Base-by-base conservation (phyloP, 2,797 vertebrate species). In the Novumbra hubbsi region DNA sequence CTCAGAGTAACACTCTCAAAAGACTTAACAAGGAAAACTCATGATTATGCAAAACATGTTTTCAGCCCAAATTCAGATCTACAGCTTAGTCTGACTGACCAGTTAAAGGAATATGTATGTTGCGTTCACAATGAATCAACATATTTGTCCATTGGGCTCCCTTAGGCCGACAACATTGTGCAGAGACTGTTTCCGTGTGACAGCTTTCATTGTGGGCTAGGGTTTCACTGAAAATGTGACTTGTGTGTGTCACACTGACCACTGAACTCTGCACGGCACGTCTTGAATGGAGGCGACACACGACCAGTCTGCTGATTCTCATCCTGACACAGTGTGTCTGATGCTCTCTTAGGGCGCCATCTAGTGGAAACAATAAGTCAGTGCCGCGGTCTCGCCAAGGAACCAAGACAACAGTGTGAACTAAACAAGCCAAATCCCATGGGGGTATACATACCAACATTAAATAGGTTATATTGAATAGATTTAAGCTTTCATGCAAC, bases 311-410 rank as follows among this genome's bases (percentile, higher is more conserved):
- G 45, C 28, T 0, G 71, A 52, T 63, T 63, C 9, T 48, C 16
- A 28, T 0, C 24, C 68, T 5, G 73, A 45, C 72, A 80, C 57
- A 85, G 79, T 0, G 75, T 73, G 79, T 90, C 87, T 68, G 90
- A 90, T 0, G 84, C 85, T 78, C 86, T 76, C 79, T 82, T 89
- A 4, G 88, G 89, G 0, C 86, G 87, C 91, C 89, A 88, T 15
- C 89, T 91, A 69, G 64, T 81, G 83, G 83, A 78, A 0, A 66
- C 7, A 38, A 2, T 55, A 32, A 62, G 7, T 28, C 15, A 11
- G 14, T 57, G n/a, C 55, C 16, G 57, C 15, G 32, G 15, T 30
- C 24, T 15, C 5, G 57, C 2, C 41, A 12, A 63, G 19, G 65
- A 21, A 21, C n/a, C n/a, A 60, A 45, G 12, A 7, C 34, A 38